Percentiles rank a stretch among this genome's conserved stretches.
Evolutionary conservation across 2,797 vertebrate species (phyloP).

Genomic region (Iguana delicatissima): DNA sequence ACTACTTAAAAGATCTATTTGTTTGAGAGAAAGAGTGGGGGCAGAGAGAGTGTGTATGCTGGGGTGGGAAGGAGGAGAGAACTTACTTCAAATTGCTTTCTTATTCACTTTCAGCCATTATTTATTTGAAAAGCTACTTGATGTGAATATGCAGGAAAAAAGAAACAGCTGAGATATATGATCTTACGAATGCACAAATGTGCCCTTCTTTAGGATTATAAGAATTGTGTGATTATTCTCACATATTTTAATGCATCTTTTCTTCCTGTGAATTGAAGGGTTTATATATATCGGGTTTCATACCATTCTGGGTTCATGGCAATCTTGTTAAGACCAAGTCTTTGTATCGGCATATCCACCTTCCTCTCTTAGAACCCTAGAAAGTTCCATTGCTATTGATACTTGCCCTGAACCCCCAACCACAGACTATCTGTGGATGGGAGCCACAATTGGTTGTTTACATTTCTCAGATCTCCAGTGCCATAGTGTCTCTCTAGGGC

Average conservation of each 20-base stretch:
- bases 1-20: conserved; percentile 80
- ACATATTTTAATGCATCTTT: neutral
- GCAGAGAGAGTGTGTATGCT: conserved; percentile 8
- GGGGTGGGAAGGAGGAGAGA: neutral
- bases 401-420: neutral
- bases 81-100: conserved; percentile 75
- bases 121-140: conserved; percentile 74
- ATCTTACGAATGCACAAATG: neutral
- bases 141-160: conserved; percentile 62
- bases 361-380: too few species aligned
- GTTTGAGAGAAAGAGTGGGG: conserved; percentile 52
- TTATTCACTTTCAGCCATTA: conserved; percentile 75
- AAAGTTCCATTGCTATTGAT: neutral
- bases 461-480: neutral
- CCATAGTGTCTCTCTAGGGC: neutral
- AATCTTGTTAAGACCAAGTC: too few species aligned
- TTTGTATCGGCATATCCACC: too few species aligned
- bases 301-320: neutral
- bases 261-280: neutral
- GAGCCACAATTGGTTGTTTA: neutral
- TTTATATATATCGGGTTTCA: neutral
- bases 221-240: neutral
- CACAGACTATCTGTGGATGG: neutral
- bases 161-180: conserved; percentile 37
- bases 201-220: neutral